phyloP scores from a whole-genome alignment of 2,113 vertebrate genomes.

The Pantherophis guttatus region DNA sequence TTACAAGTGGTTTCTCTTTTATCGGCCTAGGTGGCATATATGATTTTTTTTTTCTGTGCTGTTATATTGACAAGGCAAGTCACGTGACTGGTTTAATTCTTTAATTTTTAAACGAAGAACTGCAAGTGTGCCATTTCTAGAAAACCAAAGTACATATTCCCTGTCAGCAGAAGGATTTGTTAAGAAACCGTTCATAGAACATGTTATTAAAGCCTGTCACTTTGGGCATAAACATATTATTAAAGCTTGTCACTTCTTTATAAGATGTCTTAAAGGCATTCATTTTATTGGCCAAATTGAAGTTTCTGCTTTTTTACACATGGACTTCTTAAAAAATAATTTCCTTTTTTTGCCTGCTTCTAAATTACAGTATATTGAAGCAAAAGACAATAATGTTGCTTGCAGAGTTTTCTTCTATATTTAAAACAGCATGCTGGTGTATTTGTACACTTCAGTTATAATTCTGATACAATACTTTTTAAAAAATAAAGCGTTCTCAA shows the following conservation, averaged over 20 bases:
- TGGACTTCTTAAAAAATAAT: conserved; percentile 27
- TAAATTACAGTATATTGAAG: neutral
- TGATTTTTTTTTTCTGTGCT: conserved; percentile 26
- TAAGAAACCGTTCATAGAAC: neutral
- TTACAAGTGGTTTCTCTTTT: conserved; percentile 33
- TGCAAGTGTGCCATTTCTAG: conserved; percentile 8
- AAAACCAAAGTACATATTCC: neutral
- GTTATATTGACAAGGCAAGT: conserved; percentile 29
- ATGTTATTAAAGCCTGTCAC: conserved; percentile 38
- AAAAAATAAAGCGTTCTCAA: neutral
- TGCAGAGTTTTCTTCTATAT: conserved; percentile 5
- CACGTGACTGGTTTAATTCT: conserved; percentile 28
- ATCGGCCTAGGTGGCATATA: conserved; percentile 17
- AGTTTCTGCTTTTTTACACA: conserved; percentile 27
- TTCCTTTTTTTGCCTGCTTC: neutral
- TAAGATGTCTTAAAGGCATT: conserved; percentile 23
- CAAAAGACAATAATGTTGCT: neutral
- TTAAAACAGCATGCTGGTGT: neutral
- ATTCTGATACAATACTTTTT: neutral
- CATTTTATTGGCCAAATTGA: conserved; percentile 19
- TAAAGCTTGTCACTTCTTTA: conserved; percentile 40
- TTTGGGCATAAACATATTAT: conserved; percentile 26
- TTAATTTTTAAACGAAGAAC: conserved; percentile 20
- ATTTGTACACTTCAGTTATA: neutral
- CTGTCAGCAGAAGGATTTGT: conserved; percentile 40